phyloP scores from a whole-genome alignment of 2,797 vertebrate genomes.

The Oceanodroma leucorhoa region DNA sequence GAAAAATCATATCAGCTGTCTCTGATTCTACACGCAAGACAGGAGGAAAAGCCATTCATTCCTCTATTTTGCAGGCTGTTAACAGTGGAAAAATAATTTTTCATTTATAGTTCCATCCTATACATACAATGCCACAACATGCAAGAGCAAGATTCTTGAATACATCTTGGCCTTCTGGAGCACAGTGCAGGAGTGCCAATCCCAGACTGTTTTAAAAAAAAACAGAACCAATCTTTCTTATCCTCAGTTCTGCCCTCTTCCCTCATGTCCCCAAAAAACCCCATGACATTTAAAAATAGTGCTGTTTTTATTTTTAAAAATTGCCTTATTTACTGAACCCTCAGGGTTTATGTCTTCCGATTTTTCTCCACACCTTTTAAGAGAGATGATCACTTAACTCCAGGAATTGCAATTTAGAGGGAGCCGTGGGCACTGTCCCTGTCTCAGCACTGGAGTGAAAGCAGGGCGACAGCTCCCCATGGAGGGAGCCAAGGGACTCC shows the following conservation, averaged over 20 bases:
- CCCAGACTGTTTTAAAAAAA: not conserved
- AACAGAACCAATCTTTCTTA: not conserved
- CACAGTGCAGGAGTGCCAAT: not conserved
- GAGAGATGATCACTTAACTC: not conserved
- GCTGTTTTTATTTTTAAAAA: not conserved
- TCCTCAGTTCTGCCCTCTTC: not conserved
- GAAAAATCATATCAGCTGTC: not conserved
- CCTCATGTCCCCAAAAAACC: rapidly evolving
- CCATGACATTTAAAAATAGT: not conserved
- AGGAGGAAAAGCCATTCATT: not conserved
- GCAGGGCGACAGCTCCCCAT: not conserved
- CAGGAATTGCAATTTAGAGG: not conserved
- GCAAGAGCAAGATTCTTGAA: not conserved
- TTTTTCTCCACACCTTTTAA: not conserved
- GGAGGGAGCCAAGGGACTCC: not conserved
- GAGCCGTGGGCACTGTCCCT: not conserved
- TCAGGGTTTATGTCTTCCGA: not conserved
- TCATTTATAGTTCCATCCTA: not conserved
- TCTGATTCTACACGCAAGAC: not conserved
- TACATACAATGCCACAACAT: not conserved
- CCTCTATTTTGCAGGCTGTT: not conserved
- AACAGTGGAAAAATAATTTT: not conserved
- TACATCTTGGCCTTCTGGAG: not conserved
- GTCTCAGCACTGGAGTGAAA: not conserved
- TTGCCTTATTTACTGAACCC: not conserved